These are phyloP conservation scores for Eueides isabella DNA, from an alignment of 1,140 invertebrate genomes.

Conservation along the genomic window DNA sequence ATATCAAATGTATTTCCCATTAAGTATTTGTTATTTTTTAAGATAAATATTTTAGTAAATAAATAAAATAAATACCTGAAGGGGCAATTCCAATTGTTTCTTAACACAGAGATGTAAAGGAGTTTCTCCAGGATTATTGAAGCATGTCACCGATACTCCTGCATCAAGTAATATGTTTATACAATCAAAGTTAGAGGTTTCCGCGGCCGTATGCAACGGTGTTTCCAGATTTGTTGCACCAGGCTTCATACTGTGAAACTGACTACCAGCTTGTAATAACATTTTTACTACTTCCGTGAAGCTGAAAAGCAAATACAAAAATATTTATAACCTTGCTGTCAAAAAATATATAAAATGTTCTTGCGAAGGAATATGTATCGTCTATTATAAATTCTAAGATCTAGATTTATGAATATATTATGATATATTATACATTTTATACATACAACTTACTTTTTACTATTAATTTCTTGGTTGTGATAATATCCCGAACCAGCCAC, in stretches of 20 bases:
- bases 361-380: neutral
- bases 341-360: no score
- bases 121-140: constrained; percentile 83
- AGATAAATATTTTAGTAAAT: no score
- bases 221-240: constrained; percentile 66
- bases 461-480: constrained; percentile 50
- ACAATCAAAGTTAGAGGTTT: constrained; percentile 79
- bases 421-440: no score
- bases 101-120: constrained; percentile 84
- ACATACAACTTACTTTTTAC: constrained; percentile 51
- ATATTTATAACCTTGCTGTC: neutral
- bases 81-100: constrained; percentile 68
- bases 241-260: constrained; percentile 58
- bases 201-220: constrained; percentile 84
- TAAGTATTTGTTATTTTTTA: no score
- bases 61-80: constrained; percentile 54
- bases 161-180: constrained; percentile 81
- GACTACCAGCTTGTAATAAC: constrained; percentile 64
- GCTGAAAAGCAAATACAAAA: constrained; percentile 38
- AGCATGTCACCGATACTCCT: constrained; percentile 79
- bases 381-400: no score
- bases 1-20: no score
- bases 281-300: constrained; percentile 67
- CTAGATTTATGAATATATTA: no score
- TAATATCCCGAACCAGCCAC: constrained; percentile 73